Evolutionary conservation across 2,888 invertebrate genomes (phyloP).

Genomic region (Geophilus truncorum): DNA sequence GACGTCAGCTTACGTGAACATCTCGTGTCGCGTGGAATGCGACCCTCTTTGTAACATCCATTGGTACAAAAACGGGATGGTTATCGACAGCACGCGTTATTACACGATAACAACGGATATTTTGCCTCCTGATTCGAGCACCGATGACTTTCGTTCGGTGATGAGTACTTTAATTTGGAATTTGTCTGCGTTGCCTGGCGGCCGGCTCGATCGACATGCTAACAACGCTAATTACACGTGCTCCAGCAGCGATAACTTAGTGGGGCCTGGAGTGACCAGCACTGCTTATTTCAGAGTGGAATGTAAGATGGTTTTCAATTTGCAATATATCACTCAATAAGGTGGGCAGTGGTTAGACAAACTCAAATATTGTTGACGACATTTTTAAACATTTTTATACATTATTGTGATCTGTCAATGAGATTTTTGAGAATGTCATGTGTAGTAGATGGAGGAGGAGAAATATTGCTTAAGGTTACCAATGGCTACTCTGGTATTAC

Average conservation of each 20-base stretch:
- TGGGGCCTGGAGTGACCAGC: conserved; percentile 74
- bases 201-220: conserved; percentile 66
- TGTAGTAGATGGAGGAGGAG: too few species aligned
- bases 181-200: conserved; percentile 74
- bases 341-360: too few species aligned
- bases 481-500: too few species aligned
- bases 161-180: conserved; percentile 85
- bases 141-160: conserved; percentile 80
- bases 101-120: conserved; percentile 65
- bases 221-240: conserved; percentile 82
- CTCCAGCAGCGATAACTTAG: conserved; percentile 67
- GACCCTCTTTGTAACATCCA: conserved; percentile 76
- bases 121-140: conserved; percentile 66
- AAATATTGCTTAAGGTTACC: too few species aligned
- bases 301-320: conserved; percentile 61
- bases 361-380: too few species aligned
- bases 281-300: conserved; percentile 81
- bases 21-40: conserved; percentile 84
- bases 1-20: conserved; percentile 61
- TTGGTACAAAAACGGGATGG: conserved; percentile 74
- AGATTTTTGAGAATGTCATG: too few species aligned
- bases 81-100: conserved; percentile 56
- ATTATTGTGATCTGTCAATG: too few species aligned
- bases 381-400: too few species aligned
- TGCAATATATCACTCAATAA: background rate